These are phyloP conservation scores for Cygnus atratus DNA, from an alignment of 2,113 vertebrate species.

Conservation along the genomic window DNA sequence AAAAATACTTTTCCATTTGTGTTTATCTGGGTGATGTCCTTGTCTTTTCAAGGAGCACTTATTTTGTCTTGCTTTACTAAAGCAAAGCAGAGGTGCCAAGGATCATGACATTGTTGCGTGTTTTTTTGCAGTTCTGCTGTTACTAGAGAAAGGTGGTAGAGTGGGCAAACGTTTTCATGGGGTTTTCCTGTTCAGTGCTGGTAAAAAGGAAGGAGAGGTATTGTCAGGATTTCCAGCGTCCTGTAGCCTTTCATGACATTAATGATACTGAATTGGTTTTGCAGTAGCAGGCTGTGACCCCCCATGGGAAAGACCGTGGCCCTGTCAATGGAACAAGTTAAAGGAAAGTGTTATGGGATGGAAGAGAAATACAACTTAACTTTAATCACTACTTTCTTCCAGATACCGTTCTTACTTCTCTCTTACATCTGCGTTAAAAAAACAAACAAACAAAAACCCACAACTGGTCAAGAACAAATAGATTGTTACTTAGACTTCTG, in stretches of 20 bases:
- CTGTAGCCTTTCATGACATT: background rate
- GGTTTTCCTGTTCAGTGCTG: background rate
- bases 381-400: background rate
- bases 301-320: background rate
- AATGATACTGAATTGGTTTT: background rate
- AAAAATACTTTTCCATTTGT: background rate
- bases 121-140: background rate
- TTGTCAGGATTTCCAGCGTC: background rate
- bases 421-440: background rate
- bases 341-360: background rate
- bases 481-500: background rate
- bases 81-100: background rate
- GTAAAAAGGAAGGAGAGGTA: background rate
- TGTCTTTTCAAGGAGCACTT: background rate
- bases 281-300: background rate
- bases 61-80: background rate
- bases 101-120: background rate
- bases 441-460: too few relatives aligned
- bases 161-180: background rate
- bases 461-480: background rate
- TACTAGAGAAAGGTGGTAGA: background rate
- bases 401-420: background rate
- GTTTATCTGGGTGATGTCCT: background rate
- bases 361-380: rapidly evolving
- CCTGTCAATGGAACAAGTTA: background rate